A percentile compares a stretch with the other conserved stretches of the same genome.
Conservation (phyloP, 1,140 invertebrate genomes). For the Zaprionus lachaisei region DNA sequence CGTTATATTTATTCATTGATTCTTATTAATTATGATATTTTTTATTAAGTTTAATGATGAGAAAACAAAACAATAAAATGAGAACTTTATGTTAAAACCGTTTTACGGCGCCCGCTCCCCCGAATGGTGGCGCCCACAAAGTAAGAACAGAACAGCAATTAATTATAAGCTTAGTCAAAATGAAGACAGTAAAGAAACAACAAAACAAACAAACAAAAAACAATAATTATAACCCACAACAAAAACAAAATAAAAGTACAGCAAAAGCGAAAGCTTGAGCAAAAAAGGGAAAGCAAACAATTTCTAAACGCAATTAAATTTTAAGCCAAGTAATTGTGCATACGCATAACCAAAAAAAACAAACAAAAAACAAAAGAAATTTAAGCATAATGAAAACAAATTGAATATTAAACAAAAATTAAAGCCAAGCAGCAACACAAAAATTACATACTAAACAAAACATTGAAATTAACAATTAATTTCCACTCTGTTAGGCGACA, state of each 20-base stretch:
- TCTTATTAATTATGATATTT: constrained; percentile 79
- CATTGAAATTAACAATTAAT: constrained; percentile 47
- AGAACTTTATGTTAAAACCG: constrained; percentile 70
- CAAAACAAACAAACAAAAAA: constrained; percentile 46
- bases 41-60: constrained; percentile 70
- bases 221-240: constrained; percentile 42
- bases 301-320: constrained; percentile 68
- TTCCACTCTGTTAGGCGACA: constrained; percentile 33
- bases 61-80: constrained; percentile 39
- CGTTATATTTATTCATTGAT: constrained; percentile 83
- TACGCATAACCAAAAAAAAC: constrained; percentile 62
- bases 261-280: constrained; percentile 30
- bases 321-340: constrained; percentile 70
- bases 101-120: constrained; percentile 47
- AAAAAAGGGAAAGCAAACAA: constrained; percentile 41
- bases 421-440: constrained; percentile 42
- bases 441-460: constrained; percentile 41
- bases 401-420: constrained; percentile 24
- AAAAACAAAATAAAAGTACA: constrained; percentile 24
- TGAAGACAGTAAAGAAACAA: constrained; percentile 61
- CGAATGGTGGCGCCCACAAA: constrained; percentile 34
- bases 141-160: constrained; percentile 83
- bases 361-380: constrained; percentile 34
- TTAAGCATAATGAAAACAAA: constrained; percentile 44
- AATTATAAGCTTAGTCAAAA: constrained; percentile 83